Evolutionary conservation across 2,888 invertebrate species (phyloP), one percentile per base, ranked within the genome.

Genomic region (Lasius platythorax): DNA sequence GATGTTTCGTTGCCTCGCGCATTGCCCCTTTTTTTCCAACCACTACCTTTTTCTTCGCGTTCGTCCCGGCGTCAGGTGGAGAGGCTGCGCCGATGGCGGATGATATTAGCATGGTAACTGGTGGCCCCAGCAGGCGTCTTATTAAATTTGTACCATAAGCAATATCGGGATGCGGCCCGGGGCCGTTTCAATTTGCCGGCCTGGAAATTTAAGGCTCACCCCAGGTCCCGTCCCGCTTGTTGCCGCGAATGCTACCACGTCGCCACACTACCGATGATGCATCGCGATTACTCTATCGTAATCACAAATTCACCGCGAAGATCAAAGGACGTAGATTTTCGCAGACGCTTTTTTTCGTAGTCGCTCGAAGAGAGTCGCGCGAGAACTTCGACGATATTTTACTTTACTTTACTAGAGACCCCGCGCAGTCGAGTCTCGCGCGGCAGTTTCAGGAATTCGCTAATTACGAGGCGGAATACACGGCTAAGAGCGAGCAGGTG

Each of bases 81-180:
- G 91, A 89, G 87, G 89, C 88, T 83, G 90, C 85, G 87, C 72
- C 87, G 87, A 87, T 89, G 89, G 91, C 89, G 91, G 89, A 92
- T 91, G 92, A 93, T 92, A 93, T 93, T 93, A 93, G 92, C 92
- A 93, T 93, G 92, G 93, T 92, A 93, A 93, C 92, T 92, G 92
- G 92, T 87, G 88, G 90, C 91, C 91, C 85, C 93, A 93, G 93
- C 92, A 89, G 93, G 93, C 92, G 92, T 92, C 92, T 93, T 93
- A 93, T 93, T 93, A 93, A 93, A 93, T 93, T 93, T 92, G 91
- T 92, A 91, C 92, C 92, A 92, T 89, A 87, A 92, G 92, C 91
- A 89, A 91, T 91, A 92, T 92, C 91, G 88, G 85, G 90, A 91
- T 91, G 88, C 87, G 86, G 88, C 82, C 87, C 89, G 67, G 90